These are phyloP conservation scores for Pseudomyrmex concolor DNA, from an alignment of 1,140 invertebrate species.

Conservation along the genomic window DNA sequence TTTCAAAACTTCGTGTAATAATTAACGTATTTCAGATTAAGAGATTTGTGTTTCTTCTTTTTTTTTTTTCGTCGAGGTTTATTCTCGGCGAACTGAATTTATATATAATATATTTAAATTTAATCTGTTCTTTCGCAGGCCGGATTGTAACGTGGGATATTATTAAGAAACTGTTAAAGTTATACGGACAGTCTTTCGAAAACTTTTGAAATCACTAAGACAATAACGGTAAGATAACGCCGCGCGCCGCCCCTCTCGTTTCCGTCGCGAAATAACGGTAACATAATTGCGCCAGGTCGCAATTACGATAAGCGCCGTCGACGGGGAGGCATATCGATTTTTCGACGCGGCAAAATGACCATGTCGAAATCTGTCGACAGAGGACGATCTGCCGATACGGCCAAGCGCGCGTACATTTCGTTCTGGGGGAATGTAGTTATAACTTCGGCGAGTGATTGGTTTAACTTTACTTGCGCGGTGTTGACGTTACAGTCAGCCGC, in stretches of 20 bases:
- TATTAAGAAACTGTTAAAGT: constrained; percentile 49
- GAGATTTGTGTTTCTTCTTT: not conserved
- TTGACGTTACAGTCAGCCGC: not conserved
- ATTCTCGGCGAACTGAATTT: constrained; percentile 24
- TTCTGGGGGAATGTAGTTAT: constrained; percentile 17
- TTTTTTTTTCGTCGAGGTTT: not conserved
- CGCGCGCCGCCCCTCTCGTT: not conserved
- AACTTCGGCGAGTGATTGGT: constrained; percentile 17
- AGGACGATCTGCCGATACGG: not conserved
- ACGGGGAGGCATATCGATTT: constrained; percentile 30
- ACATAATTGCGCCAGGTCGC: too few relatives aligned
- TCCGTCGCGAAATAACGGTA: not conserved
- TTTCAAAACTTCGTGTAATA: not conserved
- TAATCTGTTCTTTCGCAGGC: constrained; percentile 6
- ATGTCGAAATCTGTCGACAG: not conserved
- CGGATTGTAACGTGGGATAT: constrained; percentile 15
- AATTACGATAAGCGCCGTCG: constrained; percentile 45
- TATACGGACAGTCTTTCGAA: constrained; percentile 17
- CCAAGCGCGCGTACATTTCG: not conserved
- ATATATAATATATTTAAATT: constrained; percentile 38
- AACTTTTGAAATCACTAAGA: constrained; percentile 57
- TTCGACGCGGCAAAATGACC: constrained; percentile 24
- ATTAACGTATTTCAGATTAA: not conserved
- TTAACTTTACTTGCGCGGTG: constrained; percentile 36
- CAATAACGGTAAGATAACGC: constrained; percentile 45